Evolutionary conservation across 2,113 vertebrate genomes (phyloP).

Genomic region (Sander lucioperca): DNA sequence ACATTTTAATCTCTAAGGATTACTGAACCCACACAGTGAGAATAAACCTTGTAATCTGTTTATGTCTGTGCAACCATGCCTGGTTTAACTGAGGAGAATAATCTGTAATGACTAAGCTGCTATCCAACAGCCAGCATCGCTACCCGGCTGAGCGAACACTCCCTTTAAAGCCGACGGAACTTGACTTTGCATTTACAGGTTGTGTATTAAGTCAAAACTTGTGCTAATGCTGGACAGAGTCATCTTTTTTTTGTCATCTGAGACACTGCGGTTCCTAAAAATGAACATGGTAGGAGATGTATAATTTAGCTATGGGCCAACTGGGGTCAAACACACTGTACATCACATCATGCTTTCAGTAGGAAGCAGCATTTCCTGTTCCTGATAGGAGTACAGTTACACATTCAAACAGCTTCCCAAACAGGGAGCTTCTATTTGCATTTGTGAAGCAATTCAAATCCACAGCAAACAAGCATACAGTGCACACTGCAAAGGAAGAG

Average conservation of each 20-base stretch:
- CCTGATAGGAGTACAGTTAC: slow-evolving; percentile 49
- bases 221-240: slow-evolving; percentile 5
- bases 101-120: slow-evolving; percentile 75
- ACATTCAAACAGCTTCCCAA: slow-evolving; percentile 60
- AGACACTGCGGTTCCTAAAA: neutral
- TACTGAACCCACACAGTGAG: slow-evolving; percentile 54
- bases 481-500: slow-evolving; percentile 55
- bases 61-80: slow-evolving; percentile 55
- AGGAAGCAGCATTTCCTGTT: slow-evolving; percentile 53
- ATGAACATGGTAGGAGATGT: neutral
- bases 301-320: slow-evolving; percentile 3
- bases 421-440: slow-evolving; percentile 63
- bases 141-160: slow-evolving; percentile 38
- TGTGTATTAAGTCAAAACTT: slow-evolving; percentile 2
- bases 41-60: slow-evolving; percentile 74
- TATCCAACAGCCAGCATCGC: slow-evolving; percentile 43
- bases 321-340: slow-evolving; percentile 25
- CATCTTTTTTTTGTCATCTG: slow-evolving; percentile 8
- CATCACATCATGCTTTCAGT: slow-evolving; percentile 33
- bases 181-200: slow-evolving; percentile 29
- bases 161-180: slow-evolving; percentile 41
- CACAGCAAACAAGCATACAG: slow-evolving; percentile 46
- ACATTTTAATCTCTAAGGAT: slow-evolving; percentile 63
- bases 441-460: slow-evolving; percentile 68
- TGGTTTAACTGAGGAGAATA: slow-evolving; percentile 65